Percentiles rank a stretch among this genome's conserved stretches.
phyloP scores from a whole-genome alignment of 2,888 invertebrate genomes.

The Hydrotaea cyrtoneurina region DNA sequence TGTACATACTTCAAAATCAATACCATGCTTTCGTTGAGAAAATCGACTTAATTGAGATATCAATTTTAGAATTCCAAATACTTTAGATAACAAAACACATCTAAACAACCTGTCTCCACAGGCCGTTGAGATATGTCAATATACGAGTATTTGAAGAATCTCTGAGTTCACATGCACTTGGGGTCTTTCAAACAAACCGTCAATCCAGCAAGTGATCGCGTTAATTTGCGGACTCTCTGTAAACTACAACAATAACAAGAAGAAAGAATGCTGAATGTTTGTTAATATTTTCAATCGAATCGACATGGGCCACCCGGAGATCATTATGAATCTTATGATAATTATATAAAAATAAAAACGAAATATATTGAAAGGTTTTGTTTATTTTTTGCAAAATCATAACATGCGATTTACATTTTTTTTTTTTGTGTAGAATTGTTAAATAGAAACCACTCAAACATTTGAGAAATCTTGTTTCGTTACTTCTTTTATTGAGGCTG shows the following conservation, averaged over 20 bases:
- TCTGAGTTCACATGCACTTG: not conserved
- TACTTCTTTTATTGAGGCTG: not conserved
- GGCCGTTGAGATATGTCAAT: slow-evolving; percentile 1
- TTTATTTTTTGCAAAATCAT: not conserved
- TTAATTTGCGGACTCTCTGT: not conserved
- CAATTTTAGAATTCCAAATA: not conserved
- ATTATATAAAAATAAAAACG: too few species aligned
- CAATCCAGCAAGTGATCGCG: not conserved
- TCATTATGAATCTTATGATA: not conserved
- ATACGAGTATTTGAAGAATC: slow-evolving; percentile 30
- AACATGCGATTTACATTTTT: not conserved
- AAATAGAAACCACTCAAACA: too few species aligned
- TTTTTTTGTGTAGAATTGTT: too few species aligned
- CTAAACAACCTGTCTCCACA: not conserved
- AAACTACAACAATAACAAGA: not conserved
- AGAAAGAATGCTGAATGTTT: not conserved
- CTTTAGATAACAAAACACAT: not conserved
- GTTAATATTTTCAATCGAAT: not conserved
- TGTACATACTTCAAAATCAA: not conserved
- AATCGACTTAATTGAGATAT: slow-evolving; percentile 2
- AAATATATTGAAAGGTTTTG: slow-evolving; percentile 5
- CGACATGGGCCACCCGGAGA: not conserved
- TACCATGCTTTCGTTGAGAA: not conserved
- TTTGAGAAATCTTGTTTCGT: not conserved
- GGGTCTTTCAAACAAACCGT: not conserved